Conservation (phyloP, 2,888 invertebrate species). For the Entomobrya proxima region DNA sequence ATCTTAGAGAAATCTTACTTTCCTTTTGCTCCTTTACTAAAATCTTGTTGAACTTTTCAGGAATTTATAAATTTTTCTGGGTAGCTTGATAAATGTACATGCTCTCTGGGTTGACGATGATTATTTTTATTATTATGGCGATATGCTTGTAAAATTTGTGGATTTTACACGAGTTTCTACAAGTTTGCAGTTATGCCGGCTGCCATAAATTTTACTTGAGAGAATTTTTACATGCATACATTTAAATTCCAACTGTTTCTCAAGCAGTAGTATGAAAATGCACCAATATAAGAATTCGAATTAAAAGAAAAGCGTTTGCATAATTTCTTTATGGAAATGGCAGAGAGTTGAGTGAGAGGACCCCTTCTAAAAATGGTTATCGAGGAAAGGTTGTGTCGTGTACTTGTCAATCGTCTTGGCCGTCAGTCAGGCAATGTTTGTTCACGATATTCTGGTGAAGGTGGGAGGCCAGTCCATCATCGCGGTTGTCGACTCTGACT, state of each 20-base stretch:
- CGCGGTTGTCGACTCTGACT: not conserved
- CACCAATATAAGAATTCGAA: no score
- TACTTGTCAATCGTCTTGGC: constrained; percentile 53
- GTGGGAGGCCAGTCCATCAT: constrained; percentile 55
- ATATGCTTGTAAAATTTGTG: no score
- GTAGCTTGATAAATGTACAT: constrained; percentile 13
- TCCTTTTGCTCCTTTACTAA: no score
- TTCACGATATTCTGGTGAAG: not conserved
- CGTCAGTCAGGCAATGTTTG: constrained; percentile 30
- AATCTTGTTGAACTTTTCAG: not conserved
- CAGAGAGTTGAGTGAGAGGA: not conserved
- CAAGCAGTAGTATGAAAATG: no score
- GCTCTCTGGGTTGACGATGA: not conserved
- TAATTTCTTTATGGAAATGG: not conserved
- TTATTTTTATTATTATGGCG: not conserved
- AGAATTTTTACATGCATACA: no score
- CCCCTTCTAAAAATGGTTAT: constrained; percentile 26
- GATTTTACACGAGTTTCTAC: no score
- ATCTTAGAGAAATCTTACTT: constrained; percentile 37
- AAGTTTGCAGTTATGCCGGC: no score
- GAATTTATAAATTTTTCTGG: not conserved
- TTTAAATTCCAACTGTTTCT: no score
- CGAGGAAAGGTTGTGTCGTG: constrained; percentile 37
- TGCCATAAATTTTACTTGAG: no score
- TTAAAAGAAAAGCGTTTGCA: no score